Conservation (phyloP, 2,888 invertebrate genomes). For the Epicampocera succincta region DNA sequence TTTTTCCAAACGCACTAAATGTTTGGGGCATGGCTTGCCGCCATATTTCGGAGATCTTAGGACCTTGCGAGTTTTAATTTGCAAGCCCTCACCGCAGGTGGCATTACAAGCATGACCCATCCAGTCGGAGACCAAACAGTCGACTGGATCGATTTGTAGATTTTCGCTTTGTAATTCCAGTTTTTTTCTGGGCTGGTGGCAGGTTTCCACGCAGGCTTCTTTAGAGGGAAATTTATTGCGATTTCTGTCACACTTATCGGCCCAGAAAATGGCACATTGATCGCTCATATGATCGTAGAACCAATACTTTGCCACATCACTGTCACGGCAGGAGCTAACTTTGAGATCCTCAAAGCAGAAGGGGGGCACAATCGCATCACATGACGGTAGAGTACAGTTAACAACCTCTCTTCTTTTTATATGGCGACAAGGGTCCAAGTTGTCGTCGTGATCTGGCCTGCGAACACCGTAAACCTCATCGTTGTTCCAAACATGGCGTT, state of each 20-base stretch:
- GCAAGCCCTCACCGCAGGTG: conserved; percentile 82
- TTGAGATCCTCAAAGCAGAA: conserved; percentile 81
- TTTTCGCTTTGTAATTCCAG: conserved; percentile 75
- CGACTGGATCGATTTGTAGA: conserved; percentile 75
- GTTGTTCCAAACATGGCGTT: conserved; percentile 79
- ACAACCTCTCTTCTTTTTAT: conserved; percentile 78
- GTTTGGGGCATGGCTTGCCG: conserved; percentile 83
- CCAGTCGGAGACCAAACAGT: conserved; percentile 83
- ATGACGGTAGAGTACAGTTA: conserved; percentile 77
- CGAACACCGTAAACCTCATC: conserved; percentile 77
- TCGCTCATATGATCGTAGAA: conserved; percentile 88
- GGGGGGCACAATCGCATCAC: conserved; percentile 76
- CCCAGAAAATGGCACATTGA: conserved; percentile 92
- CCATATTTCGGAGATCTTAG: conserved; percentile 82
- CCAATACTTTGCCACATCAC: conserved; percentile 89
- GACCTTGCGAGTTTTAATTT: conserved; percentile 82
- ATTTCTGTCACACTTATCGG: conserved; percentile 92
- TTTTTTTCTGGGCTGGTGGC: conserved; percentile 80
- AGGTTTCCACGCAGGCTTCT: conserved; percentile 87
- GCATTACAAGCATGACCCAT: conserved; percentile 82
- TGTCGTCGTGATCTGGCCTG: conserved; percentile 73
- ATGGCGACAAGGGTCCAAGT: conserved; percentile 77
- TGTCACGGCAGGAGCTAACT: conserved; percentile 89
- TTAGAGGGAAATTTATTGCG: conserved; percentile 91
- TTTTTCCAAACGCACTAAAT: conserved; percentile 80